A percentile compares a stretch with the other conserved stretches of the same genome.
Evolutionary conservation across 2,797 vertebrate genomes (phyloP).

Genomic region (Eremophila alpestris): DNA sequence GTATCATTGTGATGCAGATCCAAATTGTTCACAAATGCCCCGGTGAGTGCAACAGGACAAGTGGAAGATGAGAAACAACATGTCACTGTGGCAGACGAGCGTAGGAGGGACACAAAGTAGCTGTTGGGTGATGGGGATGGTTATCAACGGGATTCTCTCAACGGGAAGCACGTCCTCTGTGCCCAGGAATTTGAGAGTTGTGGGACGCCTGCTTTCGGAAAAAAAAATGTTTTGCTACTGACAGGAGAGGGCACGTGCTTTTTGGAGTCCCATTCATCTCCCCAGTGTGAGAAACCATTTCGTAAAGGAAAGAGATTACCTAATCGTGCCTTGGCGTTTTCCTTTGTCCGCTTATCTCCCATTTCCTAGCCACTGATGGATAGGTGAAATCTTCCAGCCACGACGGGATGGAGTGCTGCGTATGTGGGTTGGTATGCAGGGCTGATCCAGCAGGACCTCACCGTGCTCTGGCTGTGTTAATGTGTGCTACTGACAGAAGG

Average conservation of each 20-base stretch:
- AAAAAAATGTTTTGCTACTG: not conserved
- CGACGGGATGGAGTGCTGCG: not conserved
- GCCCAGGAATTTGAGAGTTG: conserved; percentile 29
- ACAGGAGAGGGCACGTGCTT: not conserved
- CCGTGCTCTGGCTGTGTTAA: not conserved
- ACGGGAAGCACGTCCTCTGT: not conserved
- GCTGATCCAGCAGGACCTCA: conserved; percentile 12
- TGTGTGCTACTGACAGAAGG: not conserved
- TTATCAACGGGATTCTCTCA: not conserved
- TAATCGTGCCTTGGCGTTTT: not conserved
- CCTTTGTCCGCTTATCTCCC: conserved; percentile 33
- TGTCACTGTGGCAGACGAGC: not conserved
- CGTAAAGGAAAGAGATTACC: conserved; percentile 36
- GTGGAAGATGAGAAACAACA: conserved; percentile 52
- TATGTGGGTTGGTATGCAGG: not conserved
- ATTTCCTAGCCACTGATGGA: conserved; percentile 37
- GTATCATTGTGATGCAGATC: not conserved
- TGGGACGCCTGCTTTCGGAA: not conserved
- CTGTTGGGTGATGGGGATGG: not conserved
- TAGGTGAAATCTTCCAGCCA: not conserved
- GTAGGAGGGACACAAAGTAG: not conserved
- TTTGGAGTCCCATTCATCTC: conserved; percentile 19
- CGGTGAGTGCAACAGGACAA: not conserved
- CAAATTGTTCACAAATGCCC: conserved; percentile 16
- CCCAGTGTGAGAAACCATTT: not conserved